These are phyloP conservation scores for Hylaea fasciaria DNA, from an alignment of 2,888 invertebrate species.

Conservation along the genomic window DNA sequence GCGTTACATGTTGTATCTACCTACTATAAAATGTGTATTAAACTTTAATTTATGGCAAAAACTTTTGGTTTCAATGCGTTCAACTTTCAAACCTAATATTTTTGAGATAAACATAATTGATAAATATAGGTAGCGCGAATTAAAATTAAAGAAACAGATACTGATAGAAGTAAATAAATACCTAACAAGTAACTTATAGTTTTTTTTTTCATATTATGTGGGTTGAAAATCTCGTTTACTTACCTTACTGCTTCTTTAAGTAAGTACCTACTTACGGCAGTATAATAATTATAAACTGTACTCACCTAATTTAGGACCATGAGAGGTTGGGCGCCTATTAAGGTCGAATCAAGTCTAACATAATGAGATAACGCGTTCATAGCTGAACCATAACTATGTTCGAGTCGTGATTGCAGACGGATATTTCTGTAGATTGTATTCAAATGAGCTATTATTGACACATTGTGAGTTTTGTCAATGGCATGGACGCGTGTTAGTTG, in stretches of 20 bases:
- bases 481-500: slow-evolving; percentile 65
- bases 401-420: slow-evolving; percentile 26
- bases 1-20: slow-evolving; percentile 64
- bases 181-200: too few relatives aligned
- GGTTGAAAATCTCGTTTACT: too few relatives aligned
- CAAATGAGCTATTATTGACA: slow-evolving; percentile 70
- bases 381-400: slow-evolving; percentile 33
- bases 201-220: too few relatives aligned
- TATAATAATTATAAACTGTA: too few relatives aligned
- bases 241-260: neutral
- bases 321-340: too few relatives aligned
- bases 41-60: slow-evolving; percentile 23
- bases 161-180: too few relatives aligned
- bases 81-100: slow-evolving; percentile 7
- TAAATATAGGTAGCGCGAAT: too few relatives aligned
- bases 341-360: too few relatives aligned
- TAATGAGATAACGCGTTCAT: slow-evolving; percentile 28
- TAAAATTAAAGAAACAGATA: neutral
- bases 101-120: neutral
- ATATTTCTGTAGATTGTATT: slow-evolving; percentile 61
- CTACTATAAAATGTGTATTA: slow-evolving; percentile 43
- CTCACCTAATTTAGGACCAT: too few relatives aligned
- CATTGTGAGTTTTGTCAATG: slow-evolving; percentile 67
- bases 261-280: too few relatives aligned
- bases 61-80: slow-evolving; percentile 24